A percentile compares a stretch with the other conserved stretches of the same genome.
Evolutionary conservation across 1,140 invertebrate genomes (phyloP).

Genomic region (Anastrepha obliqua): DNA sequence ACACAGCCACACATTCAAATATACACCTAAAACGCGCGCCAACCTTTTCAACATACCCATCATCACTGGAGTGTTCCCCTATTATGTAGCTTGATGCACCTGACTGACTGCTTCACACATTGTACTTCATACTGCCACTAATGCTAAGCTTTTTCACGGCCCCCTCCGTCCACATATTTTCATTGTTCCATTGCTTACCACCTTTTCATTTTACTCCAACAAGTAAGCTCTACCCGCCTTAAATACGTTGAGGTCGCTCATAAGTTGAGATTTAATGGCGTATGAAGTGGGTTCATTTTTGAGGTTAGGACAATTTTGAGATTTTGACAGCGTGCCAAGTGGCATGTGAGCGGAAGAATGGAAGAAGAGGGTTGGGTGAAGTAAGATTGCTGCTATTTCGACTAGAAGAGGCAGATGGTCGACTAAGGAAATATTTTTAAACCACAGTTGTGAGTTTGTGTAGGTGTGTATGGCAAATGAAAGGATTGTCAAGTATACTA

Average conservation of each 20-base stretch:
- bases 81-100: not conserved
- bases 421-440: not conserved
- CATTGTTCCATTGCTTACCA: not conserved
- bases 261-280: conserved; percentile 51
- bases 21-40: not conserved
- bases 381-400: not conserved
- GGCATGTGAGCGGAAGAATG: not conserved
- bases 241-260: conserved; percentile 26
- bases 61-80: not conserved
- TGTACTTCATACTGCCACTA: not conserved
- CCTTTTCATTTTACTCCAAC: not conserved
- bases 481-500: not conserved
- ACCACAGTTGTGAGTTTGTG: too few relatives aligned
- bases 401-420: not conserved
- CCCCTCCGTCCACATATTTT: not conserved
- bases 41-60: conserved; percentile 4
- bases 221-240: not conserved
- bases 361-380: not conserved
- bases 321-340: conserved; percentile 41
- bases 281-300: conserved; percentile 55
- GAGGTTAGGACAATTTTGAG: conserved; percentile 47
- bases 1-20: not conserved
- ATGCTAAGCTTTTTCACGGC: not conserved
- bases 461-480: conserved; percentile 10
- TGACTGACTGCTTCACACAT: conserved; percentile 21